Conservation (phyloP, 2,797 vertebrate genomes). For the Cossypha niveicapilla region DNA sequence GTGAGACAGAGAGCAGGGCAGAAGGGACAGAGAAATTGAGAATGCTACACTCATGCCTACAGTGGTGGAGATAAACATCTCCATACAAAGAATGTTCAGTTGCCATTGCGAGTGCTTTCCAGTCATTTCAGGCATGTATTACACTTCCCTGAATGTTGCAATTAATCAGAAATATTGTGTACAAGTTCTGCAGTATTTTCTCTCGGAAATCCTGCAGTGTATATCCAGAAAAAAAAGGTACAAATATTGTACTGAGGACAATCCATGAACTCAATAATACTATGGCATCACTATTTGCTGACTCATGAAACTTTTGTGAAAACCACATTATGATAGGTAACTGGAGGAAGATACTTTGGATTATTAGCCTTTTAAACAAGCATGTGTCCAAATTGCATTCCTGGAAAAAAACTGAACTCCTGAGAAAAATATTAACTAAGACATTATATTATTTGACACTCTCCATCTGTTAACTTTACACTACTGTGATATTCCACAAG, state of each 20-base stretch:
- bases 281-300: neutral
- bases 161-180: neutral
- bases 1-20: neutral
- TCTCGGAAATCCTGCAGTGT: neutral
- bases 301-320: neutral
- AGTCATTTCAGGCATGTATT: neutral
- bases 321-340: neutral
- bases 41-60: neutral
- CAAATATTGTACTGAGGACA: neutral
- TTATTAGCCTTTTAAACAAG: neutral
- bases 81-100: neutral
- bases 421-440: slow-evolving; percentile 4
- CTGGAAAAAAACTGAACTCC: neutral
- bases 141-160: neutral
- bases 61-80: neutral
- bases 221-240: neutral
- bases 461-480: slow-evolving; percentile 10
- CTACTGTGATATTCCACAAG: neutral
- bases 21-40: neutral
- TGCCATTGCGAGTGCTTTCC: neutral
- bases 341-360: neutral
- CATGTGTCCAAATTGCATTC: neutral
- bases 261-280: neutral
- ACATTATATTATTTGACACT: neutral
- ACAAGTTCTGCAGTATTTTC: neutral